Evolutionary conservation across 2,888 invertebrate genomes (phyloP).

Genomic region (Acleris sparsana): DNA sequence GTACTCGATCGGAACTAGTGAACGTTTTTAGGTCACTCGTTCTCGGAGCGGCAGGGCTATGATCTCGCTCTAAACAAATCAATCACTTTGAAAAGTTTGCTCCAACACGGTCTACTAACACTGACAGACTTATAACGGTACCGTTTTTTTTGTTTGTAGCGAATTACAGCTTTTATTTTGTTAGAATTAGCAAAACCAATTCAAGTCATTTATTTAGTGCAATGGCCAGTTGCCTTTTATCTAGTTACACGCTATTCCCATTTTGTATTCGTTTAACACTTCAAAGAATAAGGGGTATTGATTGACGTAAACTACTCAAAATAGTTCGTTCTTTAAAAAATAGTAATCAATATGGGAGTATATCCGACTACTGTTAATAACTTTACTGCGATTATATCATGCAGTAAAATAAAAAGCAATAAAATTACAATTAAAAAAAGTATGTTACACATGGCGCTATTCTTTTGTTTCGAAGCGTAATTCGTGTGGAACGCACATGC

Average conservation of each 20-base stretch:
- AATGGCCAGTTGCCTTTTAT: no score
- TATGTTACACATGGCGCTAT: not conserved
- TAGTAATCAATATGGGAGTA: no score
- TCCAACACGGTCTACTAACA: constrained; percentile 4
- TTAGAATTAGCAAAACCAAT: no score
- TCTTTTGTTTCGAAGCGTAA: constrained; percentile 8
- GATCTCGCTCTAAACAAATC: constrained; percentile 17
- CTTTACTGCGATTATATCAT: not conserved
- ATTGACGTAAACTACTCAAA: no score
- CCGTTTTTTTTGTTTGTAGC: no score
- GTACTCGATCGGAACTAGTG: not conserved
- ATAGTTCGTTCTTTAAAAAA: no score
- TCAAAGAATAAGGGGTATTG: no score
- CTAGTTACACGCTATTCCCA: no score
- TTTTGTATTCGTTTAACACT: no score
- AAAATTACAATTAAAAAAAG: constrained; percentile 15
- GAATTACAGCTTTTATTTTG: not conserved
- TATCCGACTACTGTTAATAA: not conserved
- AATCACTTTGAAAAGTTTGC: constrained; percentile 20
- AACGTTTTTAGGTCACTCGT: constrained; percentile 17
- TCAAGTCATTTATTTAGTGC: no score
- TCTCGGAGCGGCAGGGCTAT: not conserved
- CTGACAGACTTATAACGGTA: not conserved
- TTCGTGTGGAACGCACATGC: constrained; percentile 11
- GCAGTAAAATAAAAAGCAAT: not conserved